Percentiles rank a stretch among this genome's conserved stretches.
phyloP scores from a whole-genome alignment of 2,797 vertebrate species.

The Crocidura indochinensis region DNA sequence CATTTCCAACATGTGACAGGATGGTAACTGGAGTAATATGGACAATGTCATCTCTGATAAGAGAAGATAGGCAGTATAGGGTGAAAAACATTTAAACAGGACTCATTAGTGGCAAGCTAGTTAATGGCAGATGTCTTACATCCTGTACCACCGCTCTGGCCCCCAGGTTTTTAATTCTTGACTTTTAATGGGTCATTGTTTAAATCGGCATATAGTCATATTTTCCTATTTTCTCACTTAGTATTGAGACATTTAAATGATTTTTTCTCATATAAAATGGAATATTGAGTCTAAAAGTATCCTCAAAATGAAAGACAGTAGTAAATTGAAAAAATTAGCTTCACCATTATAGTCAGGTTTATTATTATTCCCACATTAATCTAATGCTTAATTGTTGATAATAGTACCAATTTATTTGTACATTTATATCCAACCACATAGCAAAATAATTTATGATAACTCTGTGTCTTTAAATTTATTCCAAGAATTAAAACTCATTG shows the following conservation, averaged over 20 bases:
- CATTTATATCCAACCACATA: slow-evolving; percentile 44
- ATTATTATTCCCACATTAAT: slow-evolving; percentile 51
- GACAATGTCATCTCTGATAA: background rate
- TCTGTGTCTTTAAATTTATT: slow-evolving; percentile 57
- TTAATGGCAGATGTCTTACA: too few species aligned
- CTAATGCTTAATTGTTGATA: slow-evolving; percentile 55
- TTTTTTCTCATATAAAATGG: slow-evolving; percentile 4
- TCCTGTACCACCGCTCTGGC: too few species aligned
- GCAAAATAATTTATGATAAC: slow-evolving; percentile 62
- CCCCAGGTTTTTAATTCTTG: slow-evolving; percentile 23
- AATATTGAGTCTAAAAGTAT: slow-evolving; percentile 38
- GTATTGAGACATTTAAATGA: too few species aligned
- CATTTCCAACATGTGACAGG: slow-evolving; percentile 1
- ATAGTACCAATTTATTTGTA: slow-evolving; percentile 55
- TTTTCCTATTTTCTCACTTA: background rate
- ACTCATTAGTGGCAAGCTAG: slow-evolving; percentile 13
- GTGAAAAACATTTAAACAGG: slow-evolving; percentile 6
- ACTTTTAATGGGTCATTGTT: slow-evolving; percentile 18
- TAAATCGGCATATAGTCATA: slow-evolving; percentile 3
- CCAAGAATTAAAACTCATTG: slow-evolving; percentile 65
- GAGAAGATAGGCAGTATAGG: background rate
- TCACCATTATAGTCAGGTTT: slow-evolving; percentile 36
- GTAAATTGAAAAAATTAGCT: slow-evolving; percentile 50
- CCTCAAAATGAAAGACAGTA: slow-evolving; percentile 61
- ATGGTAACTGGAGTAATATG: slow-evolving; percentile 13